Conservation (phyloP, 2,888 invertebrate genomes). For the Erpobdella octoculata region DNA sequence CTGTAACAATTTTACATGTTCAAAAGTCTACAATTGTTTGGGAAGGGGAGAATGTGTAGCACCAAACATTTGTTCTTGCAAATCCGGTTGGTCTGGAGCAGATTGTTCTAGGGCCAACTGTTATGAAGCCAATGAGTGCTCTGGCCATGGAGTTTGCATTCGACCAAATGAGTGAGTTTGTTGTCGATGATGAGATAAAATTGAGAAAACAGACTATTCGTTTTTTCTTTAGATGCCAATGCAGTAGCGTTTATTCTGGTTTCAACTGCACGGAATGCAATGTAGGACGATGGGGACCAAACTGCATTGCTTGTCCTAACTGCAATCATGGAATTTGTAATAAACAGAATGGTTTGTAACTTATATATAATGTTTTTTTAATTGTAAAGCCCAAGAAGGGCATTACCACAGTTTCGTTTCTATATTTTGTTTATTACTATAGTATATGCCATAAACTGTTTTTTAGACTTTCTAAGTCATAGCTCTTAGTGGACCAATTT, state of each 20-base stretch:
- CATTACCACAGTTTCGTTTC: too few species aligned
- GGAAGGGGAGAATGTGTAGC: conserved; percentile 37
- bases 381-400: neutral
- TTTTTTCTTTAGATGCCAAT: conserved; percentile 19
- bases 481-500: too few species aligned
- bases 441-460: too few species aligned
- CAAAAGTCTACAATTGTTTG: conserved; percentile 34
- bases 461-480: too few species aligned
- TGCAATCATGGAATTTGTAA: conserved; percentile 36
- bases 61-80: conserved; percentile 38
- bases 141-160: conserved; percentile 27
- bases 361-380: neutral
- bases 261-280: conserved; percentile 24
- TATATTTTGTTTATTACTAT: too few species aligned
- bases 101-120: conserved; percentile 36
- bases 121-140: conserved; percentile 27
- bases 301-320: conserved; percentile 35
- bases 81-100: conserved; percentile 34
- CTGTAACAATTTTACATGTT: conserved; percentile 29
- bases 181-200: neutral
- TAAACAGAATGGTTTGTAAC: conserved; percentile 30
- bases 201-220: neutral
- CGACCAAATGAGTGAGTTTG: conserved; percentile 27
- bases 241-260: conserved; percentile 23
- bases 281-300: conserved; percentile 20